Percentiles rank a stretch among this genome's conserved stretches.
phyloP scores from a whole-genome alignment of 2,888 invertebrate species.

The Oegoconia quadripuncta region DNA sequence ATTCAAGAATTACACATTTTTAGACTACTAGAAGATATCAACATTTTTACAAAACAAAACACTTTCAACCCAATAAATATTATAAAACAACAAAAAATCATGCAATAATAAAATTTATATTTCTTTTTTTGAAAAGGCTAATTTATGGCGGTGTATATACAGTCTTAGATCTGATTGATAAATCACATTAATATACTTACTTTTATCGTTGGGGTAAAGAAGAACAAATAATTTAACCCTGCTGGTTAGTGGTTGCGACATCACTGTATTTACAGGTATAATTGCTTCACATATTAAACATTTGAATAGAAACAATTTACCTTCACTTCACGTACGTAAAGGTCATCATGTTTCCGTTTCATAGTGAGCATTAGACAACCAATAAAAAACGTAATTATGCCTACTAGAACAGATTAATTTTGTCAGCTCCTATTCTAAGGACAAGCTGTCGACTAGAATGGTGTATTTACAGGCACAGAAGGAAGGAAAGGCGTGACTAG shows the following conservation, averaged over 20 bases:
- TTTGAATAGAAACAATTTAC: constrained; percentile 7
- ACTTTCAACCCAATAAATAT: too few relatives aligned
- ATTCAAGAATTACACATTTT: constrained; percentile 13
- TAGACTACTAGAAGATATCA: background rate
- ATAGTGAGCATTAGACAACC: background rate
- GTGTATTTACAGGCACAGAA: constrained; percentile 10
- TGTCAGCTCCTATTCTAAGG: constrained; percentile 1
- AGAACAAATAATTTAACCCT: background rate
- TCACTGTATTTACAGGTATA: background rate
- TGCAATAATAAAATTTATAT: too few relatives aligned
- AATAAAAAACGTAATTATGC: background rate
- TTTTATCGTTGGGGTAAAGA: too few relatives aligned
- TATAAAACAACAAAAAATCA: too few relatives aligned
- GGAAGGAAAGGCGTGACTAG: constrained; percentile 1
- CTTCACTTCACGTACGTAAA: constrained; percentile 4
- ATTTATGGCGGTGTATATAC: too few relatives aligned
- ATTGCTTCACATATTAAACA: background rate
- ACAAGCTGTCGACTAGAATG: constrained; percentile 13
- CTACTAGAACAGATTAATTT: constrained; percentile 5
- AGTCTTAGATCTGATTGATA: too few relatives aligned
- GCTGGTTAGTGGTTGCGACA: background rate
- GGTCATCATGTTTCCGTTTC: constrained; percentile 5
- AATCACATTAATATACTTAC: too few relatives aligned
- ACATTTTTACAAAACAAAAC: background rate
- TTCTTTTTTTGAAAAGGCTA: too few relatives aligned